Evolutionary conservation across 2,888 invertebrate genomes (phyloP).

Genomic region (Apomyelois bistriatella): DNA sequence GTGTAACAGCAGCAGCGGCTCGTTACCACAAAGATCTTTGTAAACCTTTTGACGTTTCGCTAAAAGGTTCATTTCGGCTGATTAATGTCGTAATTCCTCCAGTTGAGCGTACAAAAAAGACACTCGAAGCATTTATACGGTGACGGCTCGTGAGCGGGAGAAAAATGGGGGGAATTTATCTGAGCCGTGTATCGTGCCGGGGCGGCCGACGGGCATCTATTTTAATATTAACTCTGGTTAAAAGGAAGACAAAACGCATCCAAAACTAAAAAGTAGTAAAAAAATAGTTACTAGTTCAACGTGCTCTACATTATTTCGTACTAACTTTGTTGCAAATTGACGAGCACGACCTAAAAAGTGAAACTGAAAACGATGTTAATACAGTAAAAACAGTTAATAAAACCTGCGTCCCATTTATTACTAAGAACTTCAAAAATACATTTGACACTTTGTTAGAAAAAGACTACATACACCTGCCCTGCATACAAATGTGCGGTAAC

Average conservation of each 20-base stretch:
- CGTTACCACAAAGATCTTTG: constrained; percentile 55
- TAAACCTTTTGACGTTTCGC: constrained; percentile 73
- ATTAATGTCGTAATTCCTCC: constrained; percentile 71
- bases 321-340: not conserved
- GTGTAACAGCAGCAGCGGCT: constrained; percentile 47
- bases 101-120: constrained; percentile 59
- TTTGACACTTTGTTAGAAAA: not conserved
- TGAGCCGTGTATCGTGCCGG: constrained; percentile 49
- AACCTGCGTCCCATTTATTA: not conserved
- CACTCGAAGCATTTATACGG: constrained; percentile 59
- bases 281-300: not conserved
- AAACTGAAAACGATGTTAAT: not conserved
- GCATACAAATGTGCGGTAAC: constrained; percentile 9
- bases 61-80: constrained; percentile 73
- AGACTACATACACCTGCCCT: constrained; percentile 9
- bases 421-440: not conserved
- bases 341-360: not conserved
- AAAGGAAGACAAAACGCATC: constrained; percentile 12
- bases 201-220: constrained; percentile 45
- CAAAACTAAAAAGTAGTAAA: constrained; percentile 1
- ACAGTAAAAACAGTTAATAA: not conserved
- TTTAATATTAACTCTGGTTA: constrained; percentile 37
- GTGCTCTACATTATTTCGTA: not conserved
- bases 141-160: constrained; percentile 56
- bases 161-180: constrained; percentile 68